A percentile compares a stretch with the other conserved stretches of the same genome.
phyloP scores from a whole-genome alignment of 2,113 vertebrate genomes.

The Campylomormyrus numenius region DNA sequence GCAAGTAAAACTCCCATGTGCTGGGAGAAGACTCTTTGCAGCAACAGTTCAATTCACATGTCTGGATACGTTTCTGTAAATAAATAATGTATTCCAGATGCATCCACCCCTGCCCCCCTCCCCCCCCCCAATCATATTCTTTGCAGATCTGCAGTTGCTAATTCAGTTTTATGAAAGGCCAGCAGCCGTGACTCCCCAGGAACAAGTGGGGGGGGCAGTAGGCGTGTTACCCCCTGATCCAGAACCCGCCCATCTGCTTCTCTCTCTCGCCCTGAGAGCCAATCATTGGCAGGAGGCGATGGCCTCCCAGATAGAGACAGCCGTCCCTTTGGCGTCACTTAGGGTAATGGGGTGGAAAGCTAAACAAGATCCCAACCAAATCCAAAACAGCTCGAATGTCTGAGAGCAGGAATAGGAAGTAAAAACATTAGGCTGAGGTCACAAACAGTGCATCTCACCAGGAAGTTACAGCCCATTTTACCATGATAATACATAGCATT shows the following conservation, averaged over 20 bases:
- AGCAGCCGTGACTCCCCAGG: not conserved
- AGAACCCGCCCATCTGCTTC: not conserved
- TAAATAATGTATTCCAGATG: not conserved
- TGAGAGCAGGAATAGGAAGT: not conserved
- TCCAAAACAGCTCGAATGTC: not conserved
- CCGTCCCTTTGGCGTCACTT: not conserved
- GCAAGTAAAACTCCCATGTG: too few relatives aligned
- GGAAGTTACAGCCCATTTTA: not conserved
- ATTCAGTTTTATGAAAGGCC: not conserved
- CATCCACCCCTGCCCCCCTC: not conserved
- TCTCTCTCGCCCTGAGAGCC: not conserved
- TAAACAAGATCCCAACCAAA: not conserved
- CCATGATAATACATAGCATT: not conserved
- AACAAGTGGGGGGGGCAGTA: not conserved
- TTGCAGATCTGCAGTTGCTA: not conserved
- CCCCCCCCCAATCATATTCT: not conserved
- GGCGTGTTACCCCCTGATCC: not conserved
- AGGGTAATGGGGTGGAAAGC: not conserved
- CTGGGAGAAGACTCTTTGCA: not conserved
- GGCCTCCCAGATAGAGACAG: not conserved
- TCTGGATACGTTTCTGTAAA: not conserved
- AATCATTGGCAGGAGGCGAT: too few relatives aligned
- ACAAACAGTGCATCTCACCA: not conserved
- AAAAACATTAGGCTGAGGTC: not conserved
- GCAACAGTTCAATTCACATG: not conserved